Evolutionary conservation across 2,888 invertebrate species (phyloP), one percentile per base, ranked within the genome.

Genomic region (Rhaphigaster nebulosa): DNA sequence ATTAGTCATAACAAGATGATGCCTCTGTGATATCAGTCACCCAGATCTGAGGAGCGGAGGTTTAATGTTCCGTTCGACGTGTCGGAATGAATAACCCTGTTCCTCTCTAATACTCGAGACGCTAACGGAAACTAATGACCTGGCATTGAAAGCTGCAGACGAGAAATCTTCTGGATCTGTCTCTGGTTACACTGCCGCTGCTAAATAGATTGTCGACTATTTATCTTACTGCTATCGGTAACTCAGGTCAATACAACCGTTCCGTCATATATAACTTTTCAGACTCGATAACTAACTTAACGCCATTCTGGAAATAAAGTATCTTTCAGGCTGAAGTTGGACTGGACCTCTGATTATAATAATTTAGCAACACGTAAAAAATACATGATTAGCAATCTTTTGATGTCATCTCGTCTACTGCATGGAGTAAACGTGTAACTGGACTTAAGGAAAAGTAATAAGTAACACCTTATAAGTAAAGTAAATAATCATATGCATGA

Each of bases 121-220:
- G 34, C 84, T 45, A 84, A 45, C 84, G 84, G 84, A 84, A 84
- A 41, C 45, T 84, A 84, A 84, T 45, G 41, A 84, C 84, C 84
- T 84, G n/a, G n/a, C 84, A 41, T 84, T 6, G n/a, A 41, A 84
- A 45, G 26, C n/a, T 15, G 84, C 6, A 26, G 45, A n/a, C 84
- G n/a, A 84, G 84, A 84, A 45, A 84, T 84, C 84, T 84, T 84
- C 45, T 45, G 13, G 84, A 45, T 45, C 84, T 84, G 84, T 84
- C 84, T 84, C 45, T 45, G 41, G 26, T 26, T 12, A 45, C 84
- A 4, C 41, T 26, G 84, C 84, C 45, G 45, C 45, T 84, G 41
- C 45, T 84, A 15, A 84, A 84, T 45, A 45, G 84, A 84, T 84
- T 20, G 70, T 20, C 18, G 18, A 6, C 70, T 70, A 70, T 70